Evolutionary conservation across 2,797 vertebrate genomes (phyloP).

Genomic region (Orientallactaga sibirica): DNA sequence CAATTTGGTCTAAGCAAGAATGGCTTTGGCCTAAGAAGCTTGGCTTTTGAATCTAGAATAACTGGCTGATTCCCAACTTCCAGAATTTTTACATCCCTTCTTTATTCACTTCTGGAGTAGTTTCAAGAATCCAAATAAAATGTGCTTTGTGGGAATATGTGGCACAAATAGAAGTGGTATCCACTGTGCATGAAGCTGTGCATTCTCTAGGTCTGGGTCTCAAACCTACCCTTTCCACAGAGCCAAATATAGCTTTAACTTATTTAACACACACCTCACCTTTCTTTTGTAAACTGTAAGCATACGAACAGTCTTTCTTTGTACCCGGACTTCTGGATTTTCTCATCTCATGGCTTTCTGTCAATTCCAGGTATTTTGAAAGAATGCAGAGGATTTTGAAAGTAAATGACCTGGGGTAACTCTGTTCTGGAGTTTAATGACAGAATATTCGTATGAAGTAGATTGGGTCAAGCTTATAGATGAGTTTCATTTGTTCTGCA

Average conservation of each 20-base stretch:
- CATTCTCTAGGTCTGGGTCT: neutral
- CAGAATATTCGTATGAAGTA: neutral
- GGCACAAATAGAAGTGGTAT: neutral
- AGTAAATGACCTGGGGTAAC: neutral
- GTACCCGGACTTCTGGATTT: neutral
- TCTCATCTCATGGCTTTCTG: neutral
- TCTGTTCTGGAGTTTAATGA: neutral
- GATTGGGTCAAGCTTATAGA: neutral
- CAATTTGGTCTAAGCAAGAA: neutral
- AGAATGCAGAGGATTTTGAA: neutral
- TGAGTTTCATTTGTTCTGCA: neutral
- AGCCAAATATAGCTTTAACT: neutral
- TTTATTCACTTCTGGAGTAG: neutral
- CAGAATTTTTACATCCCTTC: conserved; percentile 35
- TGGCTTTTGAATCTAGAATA: conserved; percentile 10
- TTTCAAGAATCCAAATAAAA: conserved; percentile 41
- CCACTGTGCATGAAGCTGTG: neutral
- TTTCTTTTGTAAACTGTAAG: neutral
- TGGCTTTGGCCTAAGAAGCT: conserved; percentile 33
- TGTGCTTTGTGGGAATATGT: neutral
- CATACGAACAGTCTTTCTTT: neutral
- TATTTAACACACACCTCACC: neutral
- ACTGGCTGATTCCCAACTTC: neutral
- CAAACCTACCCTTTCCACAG: neutral
- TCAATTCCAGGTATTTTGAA: conserved; percentile 5